A percentile compares a stretch with the other conserved stretches of the same genome.
These are phyloP conservation scores for Melanotaenia maccullochi DNA, from an alignment of 2,797 vertebrate genomes.

Conservation along the genomic window DNA sequence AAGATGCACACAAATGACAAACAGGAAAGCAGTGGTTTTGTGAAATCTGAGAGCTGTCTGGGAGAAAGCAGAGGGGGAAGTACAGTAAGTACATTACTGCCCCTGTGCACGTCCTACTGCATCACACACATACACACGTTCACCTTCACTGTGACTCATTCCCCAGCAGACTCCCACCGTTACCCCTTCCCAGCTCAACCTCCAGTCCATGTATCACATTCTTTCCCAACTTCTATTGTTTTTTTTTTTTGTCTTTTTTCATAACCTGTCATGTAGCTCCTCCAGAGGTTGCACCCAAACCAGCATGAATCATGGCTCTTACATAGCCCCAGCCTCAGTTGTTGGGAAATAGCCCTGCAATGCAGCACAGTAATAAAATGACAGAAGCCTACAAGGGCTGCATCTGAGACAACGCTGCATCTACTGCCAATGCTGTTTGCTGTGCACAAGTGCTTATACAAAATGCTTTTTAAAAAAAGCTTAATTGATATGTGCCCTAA, in stretches of 20 bases:
- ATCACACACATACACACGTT: conserved; percentile 23
- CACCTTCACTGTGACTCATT: conserved; percentile 29
- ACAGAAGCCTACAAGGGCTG: conserved; percentile 38
- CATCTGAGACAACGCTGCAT: conserved; percentile 38
- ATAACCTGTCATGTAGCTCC: conserved; percentile 10
- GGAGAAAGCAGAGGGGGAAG: conserved; percentile 8
- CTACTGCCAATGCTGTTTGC: neutral
- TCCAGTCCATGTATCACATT: conserved; percentile 9
- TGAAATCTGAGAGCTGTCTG: conserved; percentile 27
- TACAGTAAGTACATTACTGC: conserved; percentile 46
- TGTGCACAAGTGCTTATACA: conserved; percentile 1
- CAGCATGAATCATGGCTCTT: conserved; percentile 36
- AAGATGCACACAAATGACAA: conserved; percentile 5
- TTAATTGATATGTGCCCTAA: no score
- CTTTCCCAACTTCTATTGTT: conserved; percentile 14
- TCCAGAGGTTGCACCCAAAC: conserved; percentile 29
- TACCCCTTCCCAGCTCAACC: neutral
- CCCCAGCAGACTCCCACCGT: neutral
- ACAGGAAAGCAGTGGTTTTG: neutral
- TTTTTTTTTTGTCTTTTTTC: neutral
- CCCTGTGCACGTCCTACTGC: conserved; percentile 61
- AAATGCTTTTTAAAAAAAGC: neutral
- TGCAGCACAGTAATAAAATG: conserved; percentile 72
- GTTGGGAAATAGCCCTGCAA: conserved; percentile 63
- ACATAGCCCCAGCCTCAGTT: conserved; percentile 48